These are phyloP conservation scores for Xestia xanthographa DNA, from an alignment of 2,888 invertebrate species.

Conservation along the genomic window DNA sequence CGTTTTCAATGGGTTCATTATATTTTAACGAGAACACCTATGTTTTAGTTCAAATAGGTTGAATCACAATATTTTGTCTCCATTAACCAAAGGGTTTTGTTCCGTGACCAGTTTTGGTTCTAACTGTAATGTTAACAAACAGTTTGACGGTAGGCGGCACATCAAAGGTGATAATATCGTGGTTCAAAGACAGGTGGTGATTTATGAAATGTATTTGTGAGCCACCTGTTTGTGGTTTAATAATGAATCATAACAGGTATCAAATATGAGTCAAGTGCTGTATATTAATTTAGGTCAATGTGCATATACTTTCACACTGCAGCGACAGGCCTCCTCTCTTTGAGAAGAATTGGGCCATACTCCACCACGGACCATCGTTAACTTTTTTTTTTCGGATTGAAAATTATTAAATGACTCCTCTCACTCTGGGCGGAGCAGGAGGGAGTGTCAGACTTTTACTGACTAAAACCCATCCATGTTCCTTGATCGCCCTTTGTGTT, in stretches of 20 bases:
- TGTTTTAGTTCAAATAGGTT: background rate
- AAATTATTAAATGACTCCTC: too few relatives aligned
- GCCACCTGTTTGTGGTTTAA: constrained; percentile 38
- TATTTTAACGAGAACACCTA: background rate
- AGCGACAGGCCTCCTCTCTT: background rate
- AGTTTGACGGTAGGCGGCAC: constrained; percentile 43
- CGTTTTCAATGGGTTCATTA: background rate
- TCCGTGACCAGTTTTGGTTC: constrained; percentile 17
- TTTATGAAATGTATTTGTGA: constrained; percentile 15
- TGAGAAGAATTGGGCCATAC: background rate
- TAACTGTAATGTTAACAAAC: constrained; percentile 46
- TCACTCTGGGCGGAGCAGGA: too few relatives aligned
- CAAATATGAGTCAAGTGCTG: background rate
- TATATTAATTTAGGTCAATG: background rate
- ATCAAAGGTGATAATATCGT: constrained; percentile 60
- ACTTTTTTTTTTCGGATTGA: too few relatives aligned
- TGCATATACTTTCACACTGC: too few relatives aligned
- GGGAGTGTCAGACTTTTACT: too few relatives aligned
- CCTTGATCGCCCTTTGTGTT: too few relatives aligned
- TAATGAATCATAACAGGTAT: constrained; percentile 13
- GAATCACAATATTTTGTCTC: too few relatives aligned
- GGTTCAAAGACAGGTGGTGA: constrained; percentile 26
- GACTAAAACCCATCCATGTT: too few relatives aligned
- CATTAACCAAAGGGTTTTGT: constrained; percentile 36
- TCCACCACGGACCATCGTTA: background rate